A percentile compares a stretch with the other conserved stretches of the same genome.
phyloP scores from a whole-genome alignment of 2,888 invertebrate genomes.

The Eristalis tenax region DNA sequence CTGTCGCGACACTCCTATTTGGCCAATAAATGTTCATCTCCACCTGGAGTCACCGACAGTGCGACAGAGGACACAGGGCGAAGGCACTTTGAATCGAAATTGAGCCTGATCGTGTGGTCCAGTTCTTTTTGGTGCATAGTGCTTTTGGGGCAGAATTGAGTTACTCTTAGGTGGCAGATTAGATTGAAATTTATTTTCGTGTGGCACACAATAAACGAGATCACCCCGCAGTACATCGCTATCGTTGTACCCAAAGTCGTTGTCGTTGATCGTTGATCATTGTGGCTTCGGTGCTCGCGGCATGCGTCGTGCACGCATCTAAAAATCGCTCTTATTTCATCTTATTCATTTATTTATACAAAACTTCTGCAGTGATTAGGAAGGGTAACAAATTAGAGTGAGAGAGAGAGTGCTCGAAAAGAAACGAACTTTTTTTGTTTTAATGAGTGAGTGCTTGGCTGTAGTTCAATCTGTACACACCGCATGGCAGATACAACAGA shows the following conservation, averaged over 20 bases:
- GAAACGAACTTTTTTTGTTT: conserved; percentile 4
- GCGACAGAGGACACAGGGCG: not conserved
- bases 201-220: conserved; percentile 59
- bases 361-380: conserved; percentile 43
- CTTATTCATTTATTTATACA: conserved; percentile 5
- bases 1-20: no score
- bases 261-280: conserved; percentile 2
- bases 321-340: conserved; percentile 26
- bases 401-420: not conserved
- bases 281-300: not conserved
- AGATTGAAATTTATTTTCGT: conserved; percentile 70
- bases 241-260: not conserved
- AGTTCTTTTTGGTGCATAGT: conserved; percentile 43
- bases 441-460: conserved; percentile 40
- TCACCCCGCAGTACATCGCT: conserved; percentile 22
- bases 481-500: conserved; percentile 50
- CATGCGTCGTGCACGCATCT: conserved; percentile 58
- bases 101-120: conserved; percentile 4
- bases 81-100: conserved; percentile 41
- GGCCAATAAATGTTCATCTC: no score
- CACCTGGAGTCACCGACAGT: not conserved
- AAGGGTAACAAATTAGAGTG: not conserved
- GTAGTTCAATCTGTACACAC: conserved; percentile 34
- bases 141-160: conserved; percentile 31
- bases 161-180: conserved; percentile 44